Base-by-base conservation (phyloP, 2,888 invertebrate species). In the Apotomis betuletana region DNA sequence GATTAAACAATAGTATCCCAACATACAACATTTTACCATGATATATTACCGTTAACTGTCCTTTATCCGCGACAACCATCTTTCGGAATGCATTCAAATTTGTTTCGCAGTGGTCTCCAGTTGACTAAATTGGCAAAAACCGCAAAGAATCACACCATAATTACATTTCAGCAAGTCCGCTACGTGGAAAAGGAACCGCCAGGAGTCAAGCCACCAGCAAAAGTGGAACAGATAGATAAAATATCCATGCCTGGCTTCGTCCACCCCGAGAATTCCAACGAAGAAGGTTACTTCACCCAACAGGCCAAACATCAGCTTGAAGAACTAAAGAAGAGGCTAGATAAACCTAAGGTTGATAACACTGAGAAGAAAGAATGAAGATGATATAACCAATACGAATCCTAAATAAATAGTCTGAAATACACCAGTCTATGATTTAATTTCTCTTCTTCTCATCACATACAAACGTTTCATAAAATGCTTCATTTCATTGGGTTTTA, bases 221-320 rank as follows among this genome's bases (percentile, higher is more conserved):
- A 77, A 60, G 78, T 74, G 51, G 79, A 81, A 71, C 73, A 74
- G 36, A 74, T 76, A 41, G 71, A 76, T 8, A 12, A 44, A 0
- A 38, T 81, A 0, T 79, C 81, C 69, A 84, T 87, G 84, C 84
- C 87, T 62, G 86, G 84, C 0, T 82, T 85, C 5, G 75, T 83
- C 0, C 73, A 79, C 44, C 83, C 86, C 0, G 79, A 81, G 3
- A 77, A 75, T 0, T 69, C 74, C 10, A 80, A 81, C 8, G 86
- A 85, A 61, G 82, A 86, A 76, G 82, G 81, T 0, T 82, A 81
- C 57, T 82, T 85, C 60, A 80, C 82, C 1, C 80, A 85, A 63
- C 80, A 79, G 54, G 78, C 83, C 0, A 84, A 77, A 55, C 74
- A 80, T 15, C 78, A 87, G 74, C 57, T 86, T 0, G 81, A 84